Evolutionary conservation across 2,797 vertebrate species (phyloP).

Genomic region (Anableps anableps): DNA sequence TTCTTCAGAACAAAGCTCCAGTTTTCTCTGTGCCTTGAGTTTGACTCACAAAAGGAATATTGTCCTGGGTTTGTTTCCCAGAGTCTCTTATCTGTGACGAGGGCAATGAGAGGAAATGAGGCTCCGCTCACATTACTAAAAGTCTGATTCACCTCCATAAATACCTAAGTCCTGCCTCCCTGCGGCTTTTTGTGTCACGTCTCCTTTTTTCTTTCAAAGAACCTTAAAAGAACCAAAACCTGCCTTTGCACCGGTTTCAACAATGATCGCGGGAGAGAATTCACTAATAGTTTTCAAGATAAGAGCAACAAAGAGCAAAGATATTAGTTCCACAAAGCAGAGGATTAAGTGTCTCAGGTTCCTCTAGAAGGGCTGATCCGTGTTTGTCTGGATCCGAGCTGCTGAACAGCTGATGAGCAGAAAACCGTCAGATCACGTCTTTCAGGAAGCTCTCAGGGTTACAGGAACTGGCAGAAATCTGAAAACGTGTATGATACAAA

Average conservation of each 20-base stretch:
- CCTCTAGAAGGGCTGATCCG: slow-evolving; percentile 17
- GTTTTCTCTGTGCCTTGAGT: slow-evolving; percentile 25
- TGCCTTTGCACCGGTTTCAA: neutral
- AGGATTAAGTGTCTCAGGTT: neutral
- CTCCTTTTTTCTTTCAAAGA: slow-evolving; percentile 8
- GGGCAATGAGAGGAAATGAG: slow-evolving; percentile 48
- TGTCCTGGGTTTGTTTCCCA: slow-evolving; percentile 52
- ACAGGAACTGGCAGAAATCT: too few species aligned
- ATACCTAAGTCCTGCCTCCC: slow-evolving; percentile 27
- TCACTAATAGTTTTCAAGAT: neutral
- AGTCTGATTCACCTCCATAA: slow-evolving; percentile 44
- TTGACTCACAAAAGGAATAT: slow-evolving; percentile 54
- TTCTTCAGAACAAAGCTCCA: neutral
- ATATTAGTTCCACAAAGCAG: neutral
- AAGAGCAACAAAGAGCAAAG: neutral
- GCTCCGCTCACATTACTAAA: slow-evolving; percentile 33
- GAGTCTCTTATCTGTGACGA: slow-evolving; percentile 49
- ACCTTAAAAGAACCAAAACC: neutral
- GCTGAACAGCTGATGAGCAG: slow-evolving; percentile 19
- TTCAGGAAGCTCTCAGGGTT: neutral
- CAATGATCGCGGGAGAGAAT: neutral
- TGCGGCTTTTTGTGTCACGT: slow-evolving; percentile 19
- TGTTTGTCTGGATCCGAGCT: slow-evolving; percentile 2
- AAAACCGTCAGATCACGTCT: slow-evolving; percentile 29
- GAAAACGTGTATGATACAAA: neutral